A percentile compares a stretch with the other conserved stretches of the same genome.
Evolutionary conservation across 2,888 invertebrate species (phyloP).

Genomic region (Apoda limacodes): DNA sequence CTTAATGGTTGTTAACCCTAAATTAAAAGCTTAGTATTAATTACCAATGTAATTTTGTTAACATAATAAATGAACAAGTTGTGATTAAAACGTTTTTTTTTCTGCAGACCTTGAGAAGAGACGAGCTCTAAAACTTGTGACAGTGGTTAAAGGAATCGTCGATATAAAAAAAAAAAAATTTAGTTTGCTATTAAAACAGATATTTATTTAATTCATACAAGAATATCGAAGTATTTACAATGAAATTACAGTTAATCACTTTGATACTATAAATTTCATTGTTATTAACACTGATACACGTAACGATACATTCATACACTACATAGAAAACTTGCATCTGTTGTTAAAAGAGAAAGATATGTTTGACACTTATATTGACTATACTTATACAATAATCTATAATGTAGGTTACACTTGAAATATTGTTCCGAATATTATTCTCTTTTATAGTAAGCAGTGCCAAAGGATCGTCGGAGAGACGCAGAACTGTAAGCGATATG

Average conservation of each 20-base stretch:
- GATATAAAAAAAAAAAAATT: too few species aligned
- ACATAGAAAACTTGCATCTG: constrained; percentile 68
- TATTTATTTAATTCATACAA: constrained; percentile 66
- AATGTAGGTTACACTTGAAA: constrained; percentile 40
- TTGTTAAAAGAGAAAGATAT: constrained; percentile 59
- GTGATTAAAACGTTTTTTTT: too few species aligned
- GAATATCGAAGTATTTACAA: constrained; percentile 67
- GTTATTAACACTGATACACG: constrained; percentile 59
- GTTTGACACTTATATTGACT: constrained; percentile 56
- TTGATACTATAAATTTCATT: constrained; percentile 58
- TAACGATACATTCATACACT: constrained; percentile 51
- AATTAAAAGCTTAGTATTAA: too few species aligned
- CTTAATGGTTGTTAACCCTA: too few species aligned
- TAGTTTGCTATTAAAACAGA: constrained; percentile 60
- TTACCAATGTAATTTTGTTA: too few species aligned
- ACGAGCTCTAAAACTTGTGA: too few species aligned
- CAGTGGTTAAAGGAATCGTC: too few species aligned
- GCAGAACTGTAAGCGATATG: constrained; percentile 49
- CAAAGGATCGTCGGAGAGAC: constrained; percentile 22
- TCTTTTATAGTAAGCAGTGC: constrained; percentile 23
- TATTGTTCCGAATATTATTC: constrained; percentile 61
- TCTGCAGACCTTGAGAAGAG: too few species aligned
- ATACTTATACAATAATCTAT: constrained; percentile 59
- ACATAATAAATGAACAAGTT: too few species aligned
- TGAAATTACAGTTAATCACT: constrained; percentile 58